Evolutionary conservation across 2,888 invertebrate species (phyloP), one percentile per base, ranked within the genome.

Genomic region (Drosophila emarginata): DNA sequence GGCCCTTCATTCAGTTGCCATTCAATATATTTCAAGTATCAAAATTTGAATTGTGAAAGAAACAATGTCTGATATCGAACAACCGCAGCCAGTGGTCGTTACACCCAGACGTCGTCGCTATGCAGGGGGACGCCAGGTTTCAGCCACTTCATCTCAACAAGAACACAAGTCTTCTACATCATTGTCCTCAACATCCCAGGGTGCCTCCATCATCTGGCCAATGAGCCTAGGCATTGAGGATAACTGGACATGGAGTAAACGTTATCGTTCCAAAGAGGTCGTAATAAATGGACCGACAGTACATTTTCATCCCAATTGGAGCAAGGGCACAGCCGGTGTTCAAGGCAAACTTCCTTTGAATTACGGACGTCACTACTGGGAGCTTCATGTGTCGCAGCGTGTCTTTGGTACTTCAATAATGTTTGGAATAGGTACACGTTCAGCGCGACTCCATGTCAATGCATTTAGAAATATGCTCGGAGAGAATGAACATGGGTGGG

Each of bases 291-390:
- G 94, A 3, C 90, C 91, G 37, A 94, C 93, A n/a, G 95, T 94
- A 1, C 93, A 94, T 84, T 96, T 96, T 87, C 95, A 96, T 90
- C 95, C 95, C 6, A 94, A 95, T 87, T 95, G 95, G 95, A 95
- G 95, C 86, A 94, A 94, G 82, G 95, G 95, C 7, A 95, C 95
- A 0, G 95, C 95, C 0, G 95, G 94, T 0, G 94, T 95, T 0
- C 93, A 95, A 56, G 95, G 95, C 5, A 94, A 93, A 15, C 91
- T 93, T 21, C 91, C 94, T 6, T 91, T 96, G n/a, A 95, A 95
- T 89, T 93, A 94, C 80, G 94, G 93, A 1, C 90, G 92, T 39
- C 93, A 94, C 89, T 95, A 94, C 88, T 95, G 95, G 95, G 95
- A 95, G 88, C 90, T 95, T 64, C 92, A 92, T 73, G 91, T 93